phyloP scores from a whole-genome alignment of 2,113 vertebrate species.

The Aldabrachelys gigantea region DNA sequence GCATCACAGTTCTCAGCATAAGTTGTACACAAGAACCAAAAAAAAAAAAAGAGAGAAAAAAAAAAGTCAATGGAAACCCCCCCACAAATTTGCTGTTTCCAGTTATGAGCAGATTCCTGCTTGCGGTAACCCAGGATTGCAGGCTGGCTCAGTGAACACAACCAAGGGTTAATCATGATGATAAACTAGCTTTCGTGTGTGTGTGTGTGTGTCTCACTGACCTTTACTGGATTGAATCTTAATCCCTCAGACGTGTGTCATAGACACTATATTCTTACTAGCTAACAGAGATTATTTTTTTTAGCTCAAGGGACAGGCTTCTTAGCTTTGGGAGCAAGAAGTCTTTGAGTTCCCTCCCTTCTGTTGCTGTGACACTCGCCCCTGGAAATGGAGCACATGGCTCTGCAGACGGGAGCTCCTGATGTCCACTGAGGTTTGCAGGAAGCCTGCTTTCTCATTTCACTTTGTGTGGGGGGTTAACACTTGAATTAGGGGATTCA shows the following conservation, averaged over 20 bases:
- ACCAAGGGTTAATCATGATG: background rate
- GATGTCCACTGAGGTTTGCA: fast-evolving
- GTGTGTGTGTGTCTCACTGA: fast-evolving
- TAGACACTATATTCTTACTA: fast-evolving
- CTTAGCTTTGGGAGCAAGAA: background rate
- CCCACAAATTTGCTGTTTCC: background rate
- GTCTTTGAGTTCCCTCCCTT: background rate
- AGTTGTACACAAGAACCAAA: background rate
- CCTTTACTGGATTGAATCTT: fast-evolving
- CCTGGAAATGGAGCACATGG: background rate
- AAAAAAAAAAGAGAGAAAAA: background rate
- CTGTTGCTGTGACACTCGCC: fast-evolving
- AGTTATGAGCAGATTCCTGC: background rate
- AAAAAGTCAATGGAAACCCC: background rate
- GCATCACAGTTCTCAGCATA: background rate
- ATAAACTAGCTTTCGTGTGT: fast-evolving
- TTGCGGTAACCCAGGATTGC: fast-evolving
- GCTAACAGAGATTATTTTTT: background rate
- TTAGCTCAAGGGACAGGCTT: fast-evolving
- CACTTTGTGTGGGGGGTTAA: fast-evolving
- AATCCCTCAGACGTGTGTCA: fast-evolving
- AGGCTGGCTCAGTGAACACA: background rate
- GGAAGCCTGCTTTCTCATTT: background rate
- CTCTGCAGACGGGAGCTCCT: background rate
- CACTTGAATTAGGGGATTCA: background rate